These are phyloP conservation scores for Sebastes oblongus DNA, from an alignment of 2,797 vertebrate species.

Conservation along the genomic window DNA sequence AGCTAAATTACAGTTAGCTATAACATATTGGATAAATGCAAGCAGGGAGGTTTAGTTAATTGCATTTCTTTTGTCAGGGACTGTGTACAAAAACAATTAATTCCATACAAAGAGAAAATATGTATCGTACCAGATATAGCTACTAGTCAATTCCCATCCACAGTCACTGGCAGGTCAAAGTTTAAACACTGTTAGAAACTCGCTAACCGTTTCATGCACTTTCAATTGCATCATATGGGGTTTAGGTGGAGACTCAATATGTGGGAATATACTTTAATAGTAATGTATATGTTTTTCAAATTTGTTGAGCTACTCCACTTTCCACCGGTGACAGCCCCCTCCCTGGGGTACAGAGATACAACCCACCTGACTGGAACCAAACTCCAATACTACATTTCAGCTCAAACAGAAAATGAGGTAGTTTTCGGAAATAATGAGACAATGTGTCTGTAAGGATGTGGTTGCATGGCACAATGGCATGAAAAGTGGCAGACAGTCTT, in stretches of 20 bases:
- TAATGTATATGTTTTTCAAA: neutral
- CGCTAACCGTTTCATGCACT: neutral
- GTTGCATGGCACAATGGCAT: conserved; percentile 31
- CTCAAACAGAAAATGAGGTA: conserved; percentile 27
- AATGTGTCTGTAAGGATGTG: conserved; percentile 28
- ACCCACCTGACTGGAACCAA: conserved; percentile 13
- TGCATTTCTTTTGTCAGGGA: neutral
- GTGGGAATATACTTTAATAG: neutral
- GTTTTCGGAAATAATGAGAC: conserved; percentile 60
- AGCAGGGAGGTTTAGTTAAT: neutral
- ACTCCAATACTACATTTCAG: conserved; percentile 1
- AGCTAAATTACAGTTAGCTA: neutral
- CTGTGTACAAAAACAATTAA: neutral
- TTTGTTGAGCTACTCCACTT: neutral
- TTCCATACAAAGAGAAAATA: neutral
- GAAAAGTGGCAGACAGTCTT: conserved; percentile 54
- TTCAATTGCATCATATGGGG: neutral
- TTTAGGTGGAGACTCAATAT: neutral
- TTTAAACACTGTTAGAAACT: neutral
- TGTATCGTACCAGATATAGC: neutral
- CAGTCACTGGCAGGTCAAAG: neutral
- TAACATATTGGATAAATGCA: neutral
- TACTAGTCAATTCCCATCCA: neutral
- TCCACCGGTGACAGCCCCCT: neutral
- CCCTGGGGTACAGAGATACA: neutral